These are phyloP conservation scores for Bradypus variegatus DNA, from an alignment of 2,797 vertebrate species.

Conservation along the genomic window DNA sequence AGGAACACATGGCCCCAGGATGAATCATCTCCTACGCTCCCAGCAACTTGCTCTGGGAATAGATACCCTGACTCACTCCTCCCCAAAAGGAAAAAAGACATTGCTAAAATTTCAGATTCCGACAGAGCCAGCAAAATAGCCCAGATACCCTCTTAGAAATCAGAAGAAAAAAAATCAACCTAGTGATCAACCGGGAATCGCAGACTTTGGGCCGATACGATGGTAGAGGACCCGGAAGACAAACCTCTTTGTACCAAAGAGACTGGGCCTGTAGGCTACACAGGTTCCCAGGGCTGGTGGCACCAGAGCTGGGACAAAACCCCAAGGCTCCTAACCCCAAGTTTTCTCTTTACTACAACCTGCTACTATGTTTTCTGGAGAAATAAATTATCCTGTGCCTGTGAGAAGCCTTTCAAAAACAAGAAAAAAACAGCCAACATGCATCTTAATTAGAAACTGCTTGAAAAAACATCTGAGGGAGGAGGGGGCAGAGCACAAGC, in stretches of 20 bases:
- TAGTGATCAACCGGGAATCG: background rate
- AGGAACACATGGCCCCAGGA: background rate
- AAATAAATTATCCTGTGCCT: constrained; percentile 53
- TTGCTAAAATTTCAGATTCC: constrained; percentile 62
- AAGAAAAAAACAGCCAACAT: constrained; percentile 42
- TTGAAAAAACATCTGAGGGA: background rate
- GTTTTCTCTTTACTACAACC: constrained; percentile 49
- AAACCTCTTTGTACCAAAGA: constrained; percentile 1
- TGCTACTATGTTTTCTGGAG: constrained; percentile 57
- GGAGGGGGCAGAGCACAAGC: background rate
- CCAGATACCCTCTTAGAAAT: constrained; percentile 17
- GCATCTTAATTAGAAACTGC: constrained; percentile 58
- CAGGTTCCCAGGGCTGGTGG: background rate
- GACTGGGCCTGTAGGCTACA: background rate
- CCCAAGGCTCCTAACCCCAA: background rate
- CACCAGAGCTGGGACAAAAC: constrained; percentile 7
- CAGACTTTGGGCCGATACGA: background rate
- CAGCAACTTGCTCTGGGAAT: constrained; percentile 53
- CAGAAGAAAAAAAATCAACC: background rate
- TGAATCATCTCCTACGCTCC: constrained; percentile 57
- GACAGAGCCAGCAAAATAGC: constrained; percentile 53
- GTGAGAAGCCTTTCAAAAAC: constrained; percentile 44
- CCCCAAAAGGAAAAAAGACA: constrained; percentile 57
- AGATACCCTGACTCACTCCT: constrained; percentile 68
- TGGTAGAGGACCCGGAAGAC: background rate